phyloP scores from a whole-genome alignment of 2,888 invertebrate species.

The Choristoneura rosaceana region DNA sequence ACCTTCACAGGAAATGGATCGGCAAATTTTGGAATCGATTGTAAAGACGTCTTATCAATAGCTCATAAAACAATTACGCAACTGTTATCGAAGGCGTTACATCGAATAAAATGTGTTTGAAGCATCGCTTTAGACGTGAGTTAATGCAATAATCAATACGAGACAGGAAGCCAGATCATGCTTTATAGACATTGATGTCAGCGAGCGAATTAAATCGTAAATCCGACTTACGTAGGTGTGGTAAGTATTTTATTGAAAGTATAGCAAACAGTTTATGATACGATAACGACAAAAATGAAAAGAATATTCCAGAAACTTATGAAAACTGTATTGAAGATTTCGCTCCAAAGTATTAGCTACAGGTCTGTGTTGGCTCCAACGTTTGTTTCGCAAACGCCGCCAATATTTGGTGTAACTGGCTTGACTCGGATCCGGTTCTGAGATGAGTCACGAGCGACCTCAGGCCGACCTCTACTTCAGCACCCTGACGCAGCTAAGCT shows the following conservation, averaged over 20 bases:
- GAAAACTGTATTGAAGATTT: not conserved
- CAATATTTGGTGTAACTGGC: slow-evolving; percentile 43
- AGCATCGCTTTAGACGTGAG: slow-evolving; percentile 20
- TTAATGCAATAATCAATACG: slow-evolving; percentile 30
- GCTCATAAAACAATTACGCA: slow-evolving; percentile 14
- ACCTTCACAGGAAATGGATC: slow-evolving; percentile 34
- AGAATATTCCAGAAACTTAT: not conserved
- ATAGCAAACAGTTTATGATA: not conserved
- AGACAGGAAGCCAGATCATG: slow-evolving; percentile 32
- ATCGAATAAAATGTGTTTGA: slow-evolving; percentile 8
- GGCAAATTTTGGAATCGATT: slow-evolving; percentile 28
- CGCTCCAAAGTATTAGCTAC: not conserved
- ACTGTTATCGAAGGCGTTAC: slow-evolving; percentile 21
- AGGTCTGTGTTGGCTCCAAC: not conserved
- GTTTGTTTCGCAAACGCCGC: slow-evolving; percentile 42
- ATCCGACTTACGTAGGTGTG: slow-evolving; percentile 8
- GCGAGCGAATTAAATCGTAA: slow-evolving; percentile 14
- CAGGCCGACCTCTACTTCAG: slow-evolving; percentile 64
- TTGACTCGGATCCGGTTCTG: slow-evolving; percentile 70
- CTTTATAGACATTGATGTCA: slow-evolving; percentile 12
- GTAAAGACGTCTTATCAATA: slow-evolving; percentile 14
- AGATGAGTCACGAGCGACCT: slow-evolving; percentile 75
- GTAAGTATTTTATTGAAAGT: slow-evolving; percentile 2
- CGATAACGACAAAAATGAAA: not conserved
- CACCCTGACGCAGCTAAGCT: slow-evolving; percentile 48